Base-by-base conservation (phyloP, 2,888 invertebrate species). In the Liposcelis brunnea region DNA sequence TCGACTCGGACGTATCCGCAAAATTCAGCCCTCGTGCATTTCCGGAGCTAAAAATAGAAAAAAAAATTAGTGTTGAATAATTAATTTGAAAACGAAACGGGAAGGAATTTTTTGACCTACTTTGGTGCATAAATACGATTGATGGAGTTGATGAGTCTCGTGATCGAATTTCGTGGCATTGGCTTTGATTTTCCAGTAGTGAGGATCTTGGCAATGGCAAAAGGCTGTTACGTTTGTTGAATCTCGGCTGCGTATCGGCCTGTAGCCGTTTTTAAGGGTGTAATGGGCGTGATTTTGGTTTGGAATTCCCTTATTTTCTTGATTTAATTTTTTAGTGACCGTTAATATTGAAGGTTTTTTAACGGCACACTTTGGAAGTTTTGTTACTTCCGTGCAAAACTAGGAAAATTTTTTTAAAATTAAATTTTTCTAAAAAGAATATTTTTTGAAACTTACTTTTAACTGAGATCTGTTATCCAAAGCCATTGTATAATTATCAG, bases 1-100 rank as follows among this genome's bases (percentile, higher is more conserved):
- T 75, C 73, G n/a, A 63, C 59, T 52, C 70, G 65, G 7, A 77
- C 68, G 48, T 72, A 65, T 1, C 77, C 78, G 54, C 78, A 79
- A 53, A 71, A 70, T 32, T 77, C 74, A 1, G 63, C 62, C 0
- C 63, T 58, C 14, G 64, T 61, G 54, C 77, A 78, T 32, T 63
- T 58, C 5, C 63, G 63, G 48, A 74, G 59, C 53, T 71, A 60
- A 2, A 55, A 51, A 12, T 10, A 19, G 6, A 3, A 40, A 40
- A 36, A 36, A 36, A 7, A 4, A 36, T 14, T 15, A 6, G 5
- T 18, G 12, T 15, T 15, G 38, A 10, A 15, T 16, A 10, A 4
- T 11, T 19, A 19, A 19, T 18, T 12, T 36, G n/a, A 32, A 38
- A 1, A 15, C 21, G 12, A 18, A 44, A 15, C n/a, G n/a, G n/a